Base-by-base conservation (phyloP, 2,888 invertebrate genomes). In the Lacanobia wlatinum region DNA sequence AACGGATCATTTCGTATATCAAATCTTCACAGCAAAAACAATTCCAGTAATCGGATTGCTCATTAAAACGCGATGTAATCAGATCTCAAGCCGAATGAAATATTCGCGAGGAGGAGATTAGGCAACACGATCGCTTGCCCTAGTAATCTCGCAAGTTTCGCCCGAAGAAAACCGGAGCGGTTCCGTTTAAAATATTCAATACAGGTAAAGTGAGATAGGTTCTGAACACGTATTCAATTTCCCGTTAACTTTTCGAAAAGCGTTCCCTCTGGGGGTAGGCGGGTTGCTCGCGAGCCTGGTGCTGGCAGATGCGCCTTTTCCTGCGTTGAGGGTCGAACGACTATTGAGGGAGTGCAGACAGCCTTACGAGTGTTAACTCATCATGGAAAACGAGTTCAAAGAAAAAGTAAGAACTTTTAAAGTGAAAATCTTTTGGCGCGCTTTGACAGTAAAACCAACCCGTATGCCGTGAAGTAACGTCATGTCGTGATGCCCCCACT, bases 131-230 rank as follows among this genome's bases (percentile, higher is more conserved):
- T 64, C 80, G 52, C 8, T 83, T 64, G 66, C 43, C 23, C 43
- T 18, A 56, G 76, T 67, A 70, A 80, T 74, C 62, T 74, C 63
- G 55, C 83, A 83, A 80, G 69, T 70, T 74, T 50, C 43, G 12
- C 58, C 34, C 48, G 16, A 60, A 52, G 63, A 43, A 40, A 67
- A 55, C 38, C 14, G 34, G 50, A 43, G 21, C 53, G 60, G 55
- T 73, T 53, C 48, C n/a, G 40, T 67, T 85, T 85, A 61, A 85
- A 83, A 83, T 85, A 83, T 85, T 83, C 80, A 83, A 83, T 85
- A 76, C 73, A 52, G 52, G 73, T 68, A 72, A 76, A 83, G 55
- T 73, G 52, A 70, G 84, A 75, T 72, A 68, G 84, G 64, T 83
- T 83, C 53, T 68, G 60, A 76, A 83, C 73, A 83, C 80, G 83